Conservation (phyloP, 2,113 vertebrate species). For the Tragelaphus buxtoni region DNA sequence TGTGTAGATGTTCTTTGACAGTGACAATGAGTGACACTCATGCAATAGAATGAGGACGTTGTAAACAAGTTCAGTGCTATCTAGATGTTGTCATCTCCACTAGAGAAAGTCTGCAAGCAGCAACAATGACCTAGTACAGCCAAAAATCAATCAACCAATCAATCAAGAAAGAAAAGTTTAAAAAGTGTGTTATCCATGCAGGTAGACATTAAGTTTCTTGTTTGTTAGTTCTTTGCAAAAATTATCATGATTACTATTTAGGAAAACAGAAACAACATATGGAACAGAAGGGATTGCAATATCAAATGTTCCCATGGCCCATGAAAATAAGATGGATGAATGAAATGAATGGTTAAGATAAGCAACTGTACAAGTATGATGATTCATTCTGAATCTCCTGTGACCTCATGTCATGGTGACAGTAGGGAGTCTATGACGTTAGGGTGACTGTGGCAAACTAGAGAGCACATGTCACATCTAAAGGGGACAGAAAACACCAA, state of each 20-base stretch:
- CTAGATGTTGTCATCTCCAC: background rate
- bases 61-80: conserved; percentile 33
- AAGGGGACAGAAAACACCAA: background rate
- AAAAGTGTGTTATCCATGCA: background rate
- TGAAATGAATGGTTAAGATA: background rate
- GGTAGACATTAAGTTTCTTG: background rate
- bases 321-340: background rate
- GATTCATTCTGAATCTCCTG: background rate
- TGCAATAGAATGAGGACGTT: conserved; percentile 71
- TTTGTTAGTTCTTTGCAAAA: background rate
- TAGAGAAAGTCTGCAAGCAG: background rate
- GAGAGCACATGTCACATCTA: background rate
- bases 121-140: background rate
- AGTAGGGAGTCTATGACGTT: background rate
- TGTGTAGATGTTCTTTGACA: conserved; percentile 68
- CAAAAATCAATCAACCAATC: background rate
- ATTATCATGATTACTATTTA: background rate
- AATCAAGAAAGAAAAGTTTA: background rate
- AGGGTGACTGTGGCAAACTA: background rate
- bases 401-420: background rate
- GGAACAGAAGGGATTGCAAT: background rate
- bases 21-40: conserved; percentile 68
- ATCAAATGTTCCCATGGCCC: background rate
- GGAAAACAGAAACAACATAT: background rate
- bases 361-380: background rate